Evolutionary conservation across 1,140 invertebrate species (phyloP).

Genomic region (Drosophila nebulosa): DNA sequence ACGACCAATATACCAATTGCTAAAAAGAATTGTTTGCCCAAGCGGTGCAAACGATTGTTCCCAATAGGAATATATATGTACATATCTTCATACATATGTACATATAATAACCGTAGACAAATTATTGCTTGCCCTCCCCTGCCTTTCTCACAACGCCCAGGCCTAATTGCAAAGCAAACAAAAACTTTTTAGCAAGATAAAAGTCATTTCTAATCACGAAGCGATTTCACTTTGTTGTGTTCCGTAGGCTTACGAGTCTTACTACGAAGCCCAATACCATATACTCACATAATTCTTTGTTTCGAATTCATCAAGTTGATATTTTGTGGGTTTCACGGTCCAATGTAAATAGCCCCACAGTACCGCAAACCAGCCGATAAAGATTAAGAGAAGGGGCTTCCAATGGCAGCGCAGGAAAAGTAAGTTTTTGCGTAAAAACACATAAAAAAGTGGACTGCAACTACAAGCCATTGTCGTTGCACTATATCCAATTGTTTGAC

Average conservation of each 20-base stretch:
- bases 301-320: conserved; percentile 26
- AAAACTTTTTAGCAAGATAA: no score
- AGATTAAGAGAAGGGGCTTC: conserved; percentile 16
- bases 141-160: no score
- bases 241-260: background rate
- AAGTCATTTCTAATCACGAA: no score
- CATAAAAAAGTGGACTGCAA: conserved; percentile 44
- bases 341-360: conserved; percentile 40
- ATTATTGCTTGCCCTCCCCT: no score
- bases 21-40: no score
- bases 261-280: background rate
- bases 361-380: background rate
- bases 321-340: conserved; percentile 3
- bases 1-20: no score
- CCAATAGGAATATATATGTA: no score
- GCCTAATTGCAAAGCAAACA: no score
- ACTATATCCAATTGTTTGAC: background rate
- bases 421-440: conserved; percentile 55
- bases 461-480: conserved; percentile 33
- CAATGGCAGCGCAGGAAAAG: conserved; percentile 31
- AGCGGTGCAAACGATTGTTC: no score
- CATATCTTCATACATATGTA: no score
- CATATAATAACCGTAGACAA: no score
- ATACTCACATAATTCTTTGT: conserved; percentile 52
- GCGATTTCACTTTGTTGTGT: no score